A percentile compares a stretch with the other conserved stretches of the same genome.
phyloP scores from a whole-genome alignment of 2,888 invertebrate genomes.

The Exocentrus adspersus region DNA sequence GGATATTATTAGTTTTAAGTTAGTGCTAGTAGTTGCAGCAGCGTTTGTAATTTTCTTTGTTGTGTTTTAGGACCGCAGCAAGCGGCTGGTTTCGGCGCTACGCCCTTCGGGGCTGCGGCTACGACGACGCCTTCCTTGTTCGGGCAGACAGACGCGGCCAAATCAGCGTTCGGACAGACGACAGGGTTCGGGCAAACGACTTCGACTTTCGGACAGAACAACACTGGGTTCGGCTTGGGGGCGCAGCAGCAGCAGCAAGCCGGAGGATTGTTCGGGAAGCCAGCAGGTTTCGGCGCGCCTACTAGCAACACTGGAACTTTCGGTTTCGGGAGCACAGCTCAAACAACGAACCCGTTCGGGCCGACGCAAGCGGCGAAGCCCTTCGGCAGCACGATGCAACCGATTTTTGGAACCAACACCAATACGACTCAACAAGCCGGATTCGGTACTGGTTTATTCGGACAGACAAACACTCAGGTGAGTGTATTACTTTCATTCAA shows the following conservation, averaged over 20 bases:
- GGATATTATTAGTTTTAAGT: neutral
- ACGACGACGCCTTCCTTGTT: conserved; percentile 66
- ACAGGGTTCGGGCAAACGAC: conserved; percentile 74
- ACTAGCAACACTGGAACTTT: conserved; percentile 57
- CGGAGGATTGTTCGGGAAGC: conserved; percentile 36
- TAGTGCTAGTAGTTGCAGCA: no score
- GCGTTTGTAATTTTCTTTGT: no score
- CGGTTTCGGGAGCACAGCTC: conserved; percentile 63
- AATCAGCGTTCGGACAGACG: conserved; percentile 64
- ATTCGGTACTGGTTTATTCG: conserved; percentile 64
- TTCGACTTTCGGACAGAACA: conserved; percentile 64
- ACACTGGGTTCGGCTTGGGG: conserved; percentile 55
- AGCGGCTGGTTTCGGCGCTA: conserved; percentile 54
- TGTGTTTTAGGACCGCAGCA: conserved; percentile 61
- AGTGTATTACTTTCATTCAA: no score
- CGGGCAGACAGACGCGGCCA: conserved; percentile 62
- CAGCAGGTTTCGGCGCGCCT: conserved; percentile 54
- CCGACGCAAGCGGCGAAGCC: conserved; percentile 64
- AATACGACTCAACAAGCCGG: conserved; percentile 59
- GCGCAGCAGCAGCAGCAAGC: conserved; percentile 37
- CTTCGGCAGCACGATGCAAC: conserved; percentile 62
- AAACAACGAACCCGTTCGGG: conserved; percentile 59
- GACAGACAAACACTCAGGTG: conserved; percentile 52
- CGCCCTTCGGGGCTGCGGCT: conserved; percentile 65
- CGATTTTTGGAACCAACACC: conserved; percentile 58